Conservation (phyloP, 2,113 vertebrate species). For the Petrocephalus zakoni region DNA sequence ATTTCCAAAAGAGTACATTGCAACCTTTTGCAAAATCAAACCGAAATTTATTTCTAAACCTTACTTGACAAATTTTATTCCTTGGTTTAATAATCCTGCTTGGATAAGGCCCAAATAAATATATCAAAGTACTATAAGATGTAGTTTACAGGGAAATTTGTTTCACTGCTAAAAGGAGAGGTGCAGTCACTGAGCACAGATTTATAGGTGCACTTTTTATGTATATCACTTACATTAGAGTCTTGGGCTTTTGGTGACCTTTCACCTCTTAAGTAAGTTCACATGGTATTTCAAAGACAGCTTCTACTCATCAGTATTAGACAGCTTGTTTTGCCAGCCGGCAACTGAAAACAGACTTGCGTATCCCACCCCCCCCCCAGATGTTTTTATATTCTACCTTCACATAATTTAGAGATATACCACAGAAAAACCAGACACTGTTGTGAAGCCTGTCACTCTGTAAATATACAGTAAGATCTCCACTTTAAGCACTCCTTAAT, state of each 20-base stretch:
- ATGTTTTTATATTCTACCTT: not conserved
- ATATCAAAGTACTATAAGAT: no score
- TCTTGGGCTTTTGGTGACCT: slow-evolving; percentile 11
- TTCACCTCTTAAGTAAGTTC: slow-evolving; percentile 22
- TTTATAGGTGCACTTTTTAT: not conserved
- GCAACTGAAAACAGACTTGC: not conserved
- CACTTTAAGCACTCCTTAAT: slow-evolving; percentile 23
- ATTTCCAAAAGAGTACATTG: not conserved
- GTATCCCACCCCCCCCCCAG: no score
- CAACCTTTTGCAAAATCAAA: not conserved
- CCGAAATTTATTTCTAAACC: not conserved
- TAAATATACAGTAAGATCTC: slow-evolving; percentile 6
- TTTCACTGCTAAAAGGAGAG: not conserved
- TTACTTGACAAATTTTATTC: not conserved
- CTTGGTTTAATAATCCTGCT: not conserved
- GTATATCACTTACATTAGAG: not conserved
- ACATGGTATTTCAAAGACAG: not conserved
- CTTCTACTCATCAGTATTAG: slow-evolving; percentile 1
- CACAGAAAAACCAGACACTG: not conserved
- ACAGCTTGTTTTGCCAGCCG: not conserved
- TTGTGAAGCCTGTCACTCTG: not conserved
- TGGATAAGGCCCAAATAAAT: not conserved
- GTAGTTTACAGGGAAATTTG: not conserved
- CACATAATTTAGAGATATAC: not conserved
- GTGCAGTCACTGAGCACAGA: not conserved